Conservation (phyloP, 2,888 invertebrate species). For the Fabriciana adippe region DNA sequence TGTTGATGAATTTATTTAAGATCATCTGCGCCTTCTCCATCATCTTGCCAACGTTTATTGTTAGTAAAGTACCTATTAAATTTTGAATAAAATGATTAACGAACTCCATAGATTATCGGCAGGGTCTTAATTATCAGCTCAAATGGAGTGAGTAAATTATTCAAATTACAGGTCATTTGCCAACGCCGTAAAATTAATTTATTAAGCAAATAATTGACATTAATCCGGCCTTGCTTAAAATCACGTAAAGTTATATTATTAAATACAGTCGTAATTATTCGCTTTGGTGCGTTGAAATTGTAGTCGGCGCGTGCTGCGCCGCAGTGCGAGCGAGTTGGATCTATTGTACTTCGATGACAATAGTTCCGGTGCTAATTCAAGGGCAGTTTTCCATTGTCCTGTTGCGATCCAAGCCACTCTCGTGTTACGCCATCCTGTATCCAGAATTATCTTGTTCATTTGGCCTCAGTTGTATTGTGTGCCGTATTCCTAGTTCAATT, state of each 20-base stretch:
- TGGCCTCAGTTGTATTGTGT: neutral
- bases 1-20: slow-evolving; percentile 18
- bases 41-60: slow-evolving; percentile 7
- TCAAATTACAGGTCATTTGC: slow-evolving; percentile 11
- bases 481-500: slow-evolving; percentile 2
- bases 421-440: slow-evolving; percentile 41
- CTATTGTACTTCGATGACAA: slow-evolving; percentile 72
- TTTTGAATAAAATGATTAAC: slow-evolving; percentile 28
- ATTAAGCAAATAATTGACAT: slow-evolving; percentile 6
- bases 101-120: slow-evolving; percentile 26
- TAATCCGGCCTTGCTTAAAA: neutral
- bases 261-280: slow-evolving; percentile 41
- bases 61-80: slow-evolving; percentile 27
- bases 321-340: slow-evolving; percentile 70
- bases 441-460: slow-evolving; percentile 35
- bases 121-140: slow-evolving; percentile 32
- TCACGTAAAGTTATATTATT: neutral
- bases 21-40: slow-evolving; percentile 2
- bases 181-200: slow-evolving; percentile 2
- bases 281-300: slow-evolving; percentile 49
- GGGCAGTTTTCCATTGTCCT: slow-evolving; percentile 67
- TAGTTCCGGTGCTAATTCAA: slow-evolving; percentile 77
- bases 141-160: slow-evolving; percentile 2
- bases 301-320: slow-evolving; percentile 58
- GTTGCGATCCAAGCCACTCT: slow-evolving; percentile 46